phyloP scores from a whole-genome alignment of 2,113 vertebrate genomes.

The Crotalus horridus region DNA sequence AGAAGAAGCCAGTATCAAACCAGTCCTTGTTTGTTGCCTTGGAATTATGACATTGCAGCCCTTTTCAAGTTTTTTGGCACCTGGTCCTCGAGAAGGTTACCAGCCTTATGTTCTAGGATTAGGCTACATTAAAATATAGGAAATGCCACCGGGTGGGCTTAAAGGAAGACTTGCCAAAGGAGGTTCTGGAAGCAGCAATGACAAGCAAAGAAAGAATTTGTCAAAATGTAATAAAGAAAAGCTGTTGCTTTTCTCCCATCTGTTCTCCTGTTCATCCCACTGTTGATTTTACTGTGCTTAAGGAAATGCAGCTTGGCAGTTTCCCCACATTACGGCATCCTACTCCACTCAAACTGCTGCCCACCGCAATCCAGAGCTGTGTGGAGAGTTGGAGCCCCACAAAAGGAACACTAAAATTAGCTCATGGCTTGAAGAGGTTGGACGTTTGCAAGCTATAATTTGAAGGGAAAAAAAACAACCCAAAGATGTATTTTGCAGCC shows the following conservation, averaged over 20 bases:
- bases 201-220: background rate
- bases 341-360: background rate
- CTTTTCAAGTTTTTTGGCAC: background rate
- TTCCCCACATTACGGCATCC: background rate
- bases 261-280: too few relatives aligned
- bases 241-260: background rate
- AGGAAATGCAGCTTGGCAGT: background rate
- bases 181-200: background rate
- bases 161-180: background rate
- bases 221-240: background rate
- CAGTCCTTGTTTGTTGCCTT: background rate
- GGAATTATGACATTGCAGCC: background rate
- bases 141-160: background rate
- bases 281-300: background rate
- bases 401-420: conserved; percentile 29
- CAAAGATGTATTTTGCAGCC: background rate
- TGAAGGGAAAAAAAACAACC: background rate
- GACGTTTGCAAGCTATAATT: conserved; percentile 12
- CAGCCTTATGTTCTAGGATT: background rate
- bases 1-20: background rate
- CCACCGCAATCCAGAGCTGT: background rate
- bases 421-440: background rate
- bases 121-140: background rate
- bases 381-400: background rate
- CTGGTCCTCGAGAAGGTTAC: background rate